phyloP scores from a whole-genome alignment of 2,113 vertebrate species.

The Brienomyrus brachyistius region DNA sequence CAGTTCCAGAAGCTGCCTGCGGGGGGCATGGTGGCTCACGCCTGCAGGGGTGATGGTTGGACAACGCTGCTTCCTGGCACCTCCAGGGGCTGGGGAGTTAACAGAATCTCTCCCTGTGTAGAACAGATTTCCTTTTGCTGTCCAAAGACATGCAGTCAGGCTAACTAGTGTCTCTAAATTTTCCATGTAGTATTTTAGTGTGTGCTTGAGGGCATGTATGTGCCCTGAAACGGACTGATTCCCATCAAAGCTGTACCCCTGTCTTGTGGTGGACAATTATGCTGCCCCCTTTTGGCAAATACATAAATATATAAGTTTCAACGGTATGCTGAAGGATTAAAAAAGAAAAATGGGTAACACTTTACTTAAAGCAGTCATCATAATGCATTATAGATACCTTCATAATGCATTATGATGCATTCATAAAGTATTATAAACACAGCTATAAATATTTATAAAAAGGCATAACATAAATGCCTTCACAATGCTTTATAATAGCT shows the following conservation, averaged over 20 bases:
- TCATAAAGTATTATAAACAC: no score
- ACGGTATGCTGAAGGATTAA: neutral
- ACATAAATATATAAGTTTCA: neutral
- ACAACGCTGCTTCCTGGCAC: neutral
- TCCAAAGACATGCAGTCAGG: neutral
- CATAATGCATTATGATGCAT: no score
- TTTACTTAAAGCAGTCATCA: no score
- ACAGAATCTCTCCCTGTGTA: neutral
- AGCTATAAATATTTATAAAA: no score
- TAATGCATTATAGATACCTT: no score
- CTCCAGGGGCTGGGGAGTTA: neutral
- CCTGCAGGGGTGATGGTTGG: neutral
- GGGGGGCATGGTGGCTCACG: neutral
- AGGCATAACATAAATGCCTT: no score
- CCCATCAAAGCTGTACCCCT: neutral
- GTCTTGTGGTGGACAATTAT: neutral
- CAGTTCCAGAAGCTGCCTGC: neutral
- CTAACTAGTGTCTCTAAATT: neutral
- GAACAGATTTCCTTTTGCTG: neutral
- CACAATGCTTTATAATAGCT: no score
- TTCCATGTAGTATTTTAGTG: neutral
- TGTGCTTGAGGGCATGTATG: neutral
- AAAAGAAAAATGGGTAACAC: neutral
- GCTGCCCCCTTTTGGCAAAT: neutral
- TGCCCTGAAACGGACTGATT: neutral